Conservation (phyloP, 2,888 invertebrate genomes). For the Perizoma affinitatum region DNA sequence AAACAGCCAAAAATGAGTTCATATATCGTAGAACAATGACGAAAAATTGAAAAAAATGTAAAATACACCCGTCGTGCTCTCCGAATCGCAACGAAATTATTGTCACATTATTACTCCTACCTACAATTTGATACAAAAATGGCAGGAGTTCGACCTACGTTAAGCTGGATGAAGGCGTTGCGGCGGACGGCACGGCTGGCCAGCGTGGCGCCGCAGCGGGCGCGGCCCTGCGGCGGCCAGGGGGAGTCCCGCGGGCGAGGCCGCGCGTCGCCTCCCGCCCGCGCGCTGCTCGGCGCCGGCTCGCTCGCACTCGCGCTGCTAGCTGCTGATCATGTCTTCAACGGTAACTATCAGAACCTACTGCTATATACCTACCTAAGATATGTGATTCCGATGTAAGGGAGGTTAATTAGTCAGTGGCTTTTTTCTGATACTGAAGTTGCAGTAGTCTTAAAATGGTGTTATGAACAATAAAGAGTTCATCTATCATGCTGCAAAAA, state of each 20-base stretch:
- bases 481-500: too few relatives aligned
- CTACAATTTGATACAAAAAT: slow-evolving; percentile 16
- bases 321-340: slow-evolving; percentile 69
- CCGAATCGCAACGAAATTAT: slow-evolving; percentile 18
- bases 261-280: slow-evolving; percentile 5
- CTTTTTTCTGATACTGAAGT: too few relatives aligned
- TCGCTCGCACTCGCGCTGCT: slow-evolving; percentile 64
- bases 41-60: slow-evolving; percentile 24
- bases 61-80: slow-evolving; percentile 32
- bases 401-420: too few relatives aligned
- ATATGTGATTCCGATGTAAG: too few relatives aligned
- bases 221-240: slow-evolving; percentile 18
- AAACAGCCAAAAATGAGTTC: too few relatives aligned
- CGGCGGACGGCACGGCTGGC: slow-evolving; percentile 48
- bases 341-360: slow-evolving; percentile 54
- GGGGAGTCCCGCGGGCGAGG: slow-evolving; percentile 31
- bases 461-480: too few relatives aligned
- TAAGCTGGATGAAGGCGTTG: slow-evolving; percentile 31
- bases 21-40: not conserved
- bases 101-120: slow-evolving; percentile 11
- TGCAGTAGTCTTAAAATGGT: too few relatives aligned
- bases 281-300: slow-evolving; percentile 48
- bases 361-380: not conserved
- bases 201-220: slow-evolving; percentile 42
- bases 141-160: slow-evolving; percentile 30